Percentiles rank a stretch among this genome's conserved stretches.
Evolutionary conservation across 1,140 invertebrate species (phyloP).

Genomic region (Chelonus insularis): DNA sequence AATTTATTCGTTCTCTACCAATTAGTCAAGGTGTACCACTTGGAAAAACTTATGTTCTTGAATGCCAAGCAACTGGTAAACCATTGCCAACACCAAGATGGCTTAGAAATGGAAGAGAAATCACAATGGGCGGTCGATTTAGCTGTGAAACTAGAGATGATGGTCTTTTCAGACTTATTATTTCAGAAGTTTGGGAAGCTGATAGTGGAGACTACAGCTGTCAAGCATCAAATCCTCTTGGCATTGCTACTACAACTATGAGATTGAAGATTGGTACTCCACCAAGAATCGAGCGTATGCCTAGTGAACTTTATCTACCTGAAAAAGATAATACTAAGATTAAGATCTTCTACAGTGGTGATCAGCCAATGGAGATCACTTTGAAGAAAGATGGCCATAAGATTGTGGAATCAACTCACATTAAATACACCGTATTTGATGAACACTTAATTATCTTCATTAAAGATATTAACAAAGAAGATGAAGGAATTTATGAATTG

Average conservation of each 20-base stretch:
- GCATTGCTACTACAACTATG: slow-evolving; percentile 83
- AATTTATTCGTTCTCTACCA: slow-evolving; percentile 83
- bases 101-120: slow-evolving; percentile 90
- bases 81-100: slow-evolving; percentile 88
- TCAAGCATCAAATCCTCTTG: slow-evolving; percentile 90
- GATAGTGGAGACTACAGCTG: slow-evolving; percentile 97
- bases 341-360: slow-evolving; percentile 90
- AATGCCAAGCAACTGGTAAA: slow-evolving; percentile 88
- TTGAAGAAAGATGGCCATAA: slow-evolving; percentile 81
- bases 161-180: slow-evolving; percentile 83
- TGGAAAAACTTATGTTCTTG: slow-evolving; percentile 83
- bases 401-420: slow-evolving; percentile 74
- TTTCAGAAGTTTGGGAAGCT: slow-evolving; percentile 85
- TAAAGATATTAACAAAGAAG: slow-evolving; percentile 81
- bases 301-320: slow-evolving; percentile 84
- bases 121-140: slow-evolving; percentile 74
- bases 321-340: slow-evolving; percentile 95
- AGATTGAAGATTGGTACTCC: slow-evolving; percentile 89
- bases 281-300: slow-evolving; percentile 91
- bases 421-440: slow-evolving; percentile 94
- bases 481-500: slow-evolving; percentile 85
- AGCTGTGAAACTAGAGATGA: slow-evolving; percentile 76
- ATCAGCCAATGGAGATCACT: slow-evolving; percentile 86
- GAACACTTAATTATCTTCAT: slow-evolving; percentile 94
- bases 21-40: slow-evolving; percentile 79